A percentile compares a stretch with the other conserved stretches of the same genome.
These are phyloP conservation scores for Lomographa bimaculata DNA, from an alignment of 2,888 invertebrate species.

Conservation along the genomic window DNA sequence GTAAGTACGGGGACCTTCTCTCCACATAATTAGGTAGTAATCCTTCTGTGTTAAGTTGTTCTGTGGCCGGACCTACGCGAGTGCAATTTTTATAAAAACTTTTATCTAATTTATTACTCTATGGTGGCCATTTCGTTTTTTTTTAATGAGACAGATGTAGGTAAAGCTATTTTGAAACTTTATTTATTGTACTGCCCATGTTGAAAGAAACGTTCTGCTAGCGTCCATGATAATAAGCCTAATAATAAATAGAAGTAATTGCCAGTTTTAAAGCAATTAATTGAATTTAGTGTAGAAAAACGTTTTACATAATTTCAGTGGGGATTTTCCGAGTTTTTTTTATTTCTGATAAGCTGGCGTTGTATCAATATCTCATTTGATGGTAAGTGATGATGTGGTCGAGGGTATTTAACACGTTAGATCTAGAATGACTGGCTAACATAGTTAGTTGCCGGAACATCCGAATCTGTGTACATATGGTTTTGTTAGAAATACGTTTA, in stretches of 20 bases:
- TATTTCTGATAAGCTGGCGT: too few relatives aligned
- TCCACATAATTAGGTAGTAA: too few relatives aligned
- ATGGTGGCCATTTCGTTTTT: slow-evolving; percentile 26
- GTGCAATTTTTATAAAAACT: slow-evolving; percentile 22
- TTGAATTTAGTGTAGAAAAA: slow-evolving; percentile 1
- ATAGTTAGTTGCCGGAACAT: too few relatives aligned
- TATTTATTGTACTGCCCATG: slow-evolving; percentile 16
- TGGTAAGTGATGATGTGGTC: too few relatives aligned
- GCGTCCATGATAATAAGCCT: slow-evolving; percentile 3
- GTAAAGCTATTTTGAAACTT: slow-evolving; percentile 23
- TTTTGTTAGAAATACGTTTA: too few relatives aligned
- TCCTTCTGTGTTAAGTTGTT: background rate
- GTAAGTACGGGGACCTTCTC: too few relatives aligned
- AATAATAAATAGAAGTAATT: slow-evolving; percentile 9
- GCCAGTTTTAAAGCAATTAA: slow-evolving; percentile 1
- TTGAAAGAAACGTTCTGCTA: slow-evolving; percentile 10
- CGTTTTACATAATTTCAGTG: background rate
- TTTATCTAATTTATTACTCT: slow-evolving; percentile 27
- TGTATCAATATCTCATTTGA: too few relatives aligned
- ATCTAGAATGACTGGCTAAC: too few relatives aligned
- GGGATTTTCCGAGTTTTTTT: too few relatives aligned
- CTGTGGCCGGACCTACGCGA: slow-evolving; percentile 21
- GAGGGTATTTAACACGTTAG: too few relatives aligned
- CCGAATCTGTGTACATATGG: too few relatives aligned
- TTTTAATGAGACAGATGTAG: slow-evolving; percentile 25